These are phyloP conservation scores for Epinotia bilunana DNA, from an alignment of 2,888 invertebrate species.

Conservation along the genomic window DNA sequence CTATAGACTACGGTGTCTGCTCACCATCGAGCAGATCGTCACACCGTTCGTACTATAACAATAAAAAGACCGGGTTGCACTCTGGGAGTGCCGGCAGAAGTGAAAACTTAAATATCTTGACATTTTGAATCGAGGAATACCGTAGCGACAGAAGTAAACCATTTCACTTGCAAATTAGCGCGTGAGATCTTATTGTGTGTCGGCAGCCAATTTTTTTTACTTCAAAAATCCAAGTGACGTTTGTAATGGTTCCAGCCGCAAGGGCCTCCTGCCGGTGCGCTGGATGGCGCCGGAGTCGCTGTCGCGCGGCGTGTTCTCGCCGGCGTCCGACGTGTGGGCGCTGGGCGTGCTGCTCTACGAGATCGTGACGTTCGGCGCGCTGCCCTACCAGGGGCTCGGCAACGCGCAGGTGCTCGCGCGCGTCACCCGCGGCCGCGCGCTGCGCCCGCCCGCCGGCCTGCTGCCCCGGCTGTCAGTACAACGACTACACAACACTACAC, in stretches of 20 bases:
- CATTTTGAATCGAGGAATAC: too few relatives aligned
- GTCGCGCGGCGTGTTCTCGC: constrained; percentile 91
- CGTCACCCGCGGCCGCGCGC: constrained; percentile 90
- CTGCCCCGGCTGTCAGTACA: constrained; percentile 91
- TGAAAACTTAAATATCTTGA: too few relatives aligned
- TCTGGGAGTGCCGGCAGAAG: too few relatives aligned
- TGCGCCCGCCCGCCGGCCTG: constrained; percentile 90
- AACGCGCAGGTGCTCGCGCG: constrained; percentile 93
- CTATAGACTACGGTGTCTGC: too few relatives aligned
- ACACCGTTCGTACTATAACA: not conserved
- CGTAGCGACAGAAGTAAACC: too few relatives aligned
- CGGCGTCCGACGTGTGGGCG: constrained; percentile 95
- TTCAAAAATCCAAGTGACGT: not conserved
- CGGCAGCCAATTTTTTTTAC: too few relatives aligned
- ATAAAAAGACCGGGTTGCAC: too few relatives aligned
- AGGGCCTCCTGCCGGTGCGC: constrained; percentile 94
- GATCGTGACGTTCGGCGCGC: constrained; percentile 95
- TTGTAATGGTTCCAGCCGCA: constrained; percentile 84
- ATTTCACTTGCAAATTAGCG: too few relatives aligned
- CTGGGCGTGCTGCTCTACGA: constrained; percentile 94
- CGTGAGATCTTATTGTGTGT: too few relatives aligned
- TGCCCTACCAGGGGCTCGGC: constrained; percentile 94
- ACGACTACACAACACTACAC: too few relatives aligned
- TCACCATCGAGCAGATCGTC: too few relatives aligned
- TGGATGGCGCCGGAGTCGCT: constrained; percentile 98